Conservation (phyloP, 30 jellyfish, hydroid and myxozoan genomes). For the Aurelia coerulea region DNA sequence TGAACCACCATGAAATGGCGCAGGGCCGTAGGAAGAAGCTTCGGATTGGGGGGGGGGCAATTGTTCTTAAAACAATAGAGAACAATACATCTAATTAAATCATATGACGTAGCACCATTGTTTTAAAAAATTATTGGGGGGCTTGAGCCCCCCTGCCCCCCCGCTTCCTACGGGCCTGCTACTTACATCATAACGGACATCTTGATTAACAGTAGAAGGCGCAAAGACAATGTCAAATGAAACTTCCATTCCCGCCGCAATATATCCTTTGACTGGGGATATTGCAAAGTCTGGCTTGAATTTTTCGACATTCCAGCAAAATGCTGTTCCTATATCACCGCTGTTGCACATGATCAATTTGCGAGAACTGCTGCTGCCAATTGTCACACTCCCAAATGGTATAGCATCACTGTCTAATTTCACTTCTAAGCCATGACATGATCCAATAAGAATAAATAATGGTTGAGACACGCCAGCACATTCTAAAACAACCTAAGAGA, state of each 20-base stretch:
- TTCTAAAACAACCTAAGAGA: slow-evolving; percentile 79
- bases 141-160: too few species aligned
- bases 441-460: slow-evolving; percentile 76
- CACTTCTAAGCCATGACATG: slow-evolving; percentile 92
- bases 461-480: slow-evolving; percentile 95
- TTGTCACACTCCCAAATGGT: slow-evolving; percentile 96
- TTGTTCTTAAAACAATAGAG: too few species aligned
- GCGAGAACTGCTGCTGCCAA: slow-evolving; percentile 94
- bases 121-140: too few species aligned
- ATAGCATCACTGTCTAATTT: slow-evolving; percentile 91
- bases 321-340: slow-evolving; percentile 95
- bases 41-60: too few species aligned
- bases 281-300: slow-evolving; percentile 84
- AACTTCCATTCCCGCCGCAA: slow-evolving; percentile 99
- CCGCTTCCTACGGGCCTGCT: too few species aligned
- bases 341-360: slow-evolving; percentile 85
- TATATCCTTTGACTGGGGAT: slow-evolving; percentile 89
- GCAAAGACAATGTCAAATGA: slow-evolving; percentile 84
- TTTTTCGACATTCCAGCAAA: slow-evolving; percentile 88
- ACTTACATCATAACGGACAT: slow-evolving; percentile 96
- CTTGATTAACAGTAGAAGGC: slow-evolving; percentile 87
- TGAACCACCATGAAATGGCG: too few species aligned
- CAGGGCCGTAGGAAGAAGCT: too few species aligned
- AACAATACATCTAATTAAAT: too few species aligned
- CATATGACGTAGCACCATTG: too few species aligned